Base-by-base conservation (phyloP, 2,888 invertebrate genomes). In the Apomyelois bistriatella region DNA sequence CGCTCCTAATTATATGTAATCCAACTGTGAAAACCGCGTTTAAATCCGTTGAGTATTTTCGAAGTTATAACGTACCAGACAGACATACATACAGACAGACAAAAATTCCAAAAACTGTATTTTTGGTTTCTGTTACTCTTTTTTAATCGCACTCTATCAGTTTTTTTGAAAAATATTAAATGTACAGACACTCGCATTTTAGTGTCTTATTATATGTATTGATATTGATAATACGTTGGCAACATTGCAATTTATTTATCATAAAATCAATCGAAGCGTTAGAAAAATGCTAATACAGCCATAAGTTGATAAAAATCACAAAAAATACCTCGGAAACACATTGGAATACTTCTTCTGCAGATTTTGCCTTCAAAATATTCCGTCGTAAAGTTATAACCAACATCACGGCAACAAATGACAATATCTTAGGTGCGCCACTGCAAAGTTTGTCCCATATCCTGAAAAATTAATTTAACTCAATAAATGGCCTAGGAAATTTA, bases 401-500 rank as follows among this genome's bases (percentile, higher is more conserved):
- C 65, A 94, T 94, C 13, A 96, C 92, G 42, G 95, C 94, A 1
- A 95, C 94, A 78, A 94, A 97, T 0, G 95, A 93, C 43, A 97
- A 89, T 66, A 97, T 95, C 84, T 95, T 95, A 37, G 93, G 94
- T 0, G 96, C 96, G 2, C 97, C 97, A 38, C 95, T 96, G 71
- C 95, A 94, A 32, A 97, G 87, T 85, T 97, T 97, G 76, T 97
- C 97, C 96, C 97, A 97, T 59, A 97, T 94, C 75, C 96, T 96
- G 64, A 68, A 91, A 87, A 54, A 1, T 22, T 38, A 13, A 13
- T 13, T 36, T 13, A 15, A 15, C 12, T 37, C 3, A 38, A 7
- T 28, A 5, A 28, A 28, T 28, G 3, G 7, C 28, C n/a, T n/a
- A n/a, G n/a, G n/a, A n/a, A n/a, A n/a, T n/a, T n/a, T n/a, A n/a